Conservation (phyloP, 2,888 invertebrate species). For the Bellardia bayeri region DNA sequence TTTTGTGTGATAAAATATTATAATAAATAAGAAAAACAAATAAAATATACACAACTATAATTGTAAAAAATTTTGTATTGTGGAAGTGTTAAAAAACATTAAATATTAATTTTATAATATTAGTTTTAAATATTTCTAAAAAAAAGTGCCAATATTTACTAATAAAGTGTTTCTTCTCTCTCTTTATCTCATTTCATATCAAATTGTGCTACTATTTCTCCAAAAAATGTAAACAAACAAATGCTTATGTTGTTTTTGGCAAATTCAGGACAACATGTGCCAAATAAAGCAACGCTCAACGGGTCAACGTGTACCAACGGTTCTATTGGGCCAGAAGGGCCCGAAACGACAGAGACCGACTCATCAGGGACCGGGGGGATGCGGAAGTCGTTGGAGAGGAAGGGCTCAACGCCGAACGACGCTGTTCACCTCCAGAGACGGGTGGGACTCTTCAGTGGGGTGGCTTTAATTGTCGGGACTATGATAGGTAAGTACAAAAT, state of each 20-base stretch:
- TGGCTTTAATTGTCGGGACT: constrained; percentile 99
- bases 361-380: constrained; percentile 85
- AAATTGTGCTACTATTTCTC: background rate
- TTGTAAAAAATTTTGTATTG: background rate
- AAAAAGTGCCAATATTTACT: background rate
- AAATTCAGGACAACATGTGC: constrained; percentile 84
- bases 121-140: background rate
- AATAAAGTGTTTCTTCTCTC: background rate
- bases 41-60: background rate
- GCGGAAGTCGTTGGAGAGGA: constrained; percentile 91
- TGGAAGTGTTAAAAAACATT: background rate
- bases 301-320: constrained; percentile 84
- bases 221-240: constrained; percentile 17
- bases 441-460: constrained; percentile 99
- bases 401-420: constrained; percentile 97
- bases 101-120: constrained; percentile 56
- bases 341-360: constrained; percentile 85
- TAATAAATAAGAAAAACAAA: background rate
- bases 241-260: background rate
- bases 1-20: constrained; percentile 1
- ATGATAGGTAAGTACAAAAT: constrained; percentile 93
- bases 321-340: constrained; percentile 84
- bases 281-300: constrained; percentile 84
- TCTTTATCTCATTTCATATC: constrained; percentile 29
- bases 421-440: constrained; percentile 99